These are phyloP conservation scores for Napeogenes inachia DNA, from an alignment of 2,888 invertebrate genomes.

Conservation along the genomic window DNA sequence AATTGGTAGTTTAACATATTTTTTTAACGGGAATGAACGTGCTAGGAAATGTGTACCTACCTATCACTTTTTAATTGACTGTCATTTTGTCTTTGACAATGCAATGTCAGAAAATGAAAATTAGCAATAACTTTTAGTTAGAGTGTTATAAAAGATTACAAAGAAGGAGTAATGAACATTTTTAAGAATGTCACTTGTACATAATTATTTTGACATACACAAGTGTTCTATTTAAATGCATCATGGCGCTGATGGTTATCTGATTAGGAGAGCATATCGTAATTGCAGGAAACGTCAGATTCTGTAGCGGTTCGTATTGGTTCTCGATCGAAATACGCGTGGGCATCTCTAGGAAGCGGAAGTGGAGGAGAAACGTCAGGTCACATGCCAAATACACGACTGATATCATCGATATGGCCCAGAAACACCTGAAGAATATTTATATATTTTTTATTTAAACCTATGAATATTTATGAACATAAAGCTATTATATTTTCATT, in stretches of 20 bases:
- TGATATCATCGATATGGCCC: constrained; percentile 58
- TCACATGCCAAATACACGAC: constrained; percentile 54
- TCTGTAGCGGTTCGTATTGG: constrained; percentile 61
- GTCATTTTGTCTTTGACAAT: no score
- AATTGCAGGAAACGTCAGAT: constrained; percentile 70
- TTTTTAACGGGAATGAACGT: no score
- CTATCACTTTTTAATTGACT: no score
- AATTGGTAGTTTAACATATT: no score
- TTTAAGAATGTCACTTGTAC: no score
- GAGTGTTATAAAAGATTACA: no score
- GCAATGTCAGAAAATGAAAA: no score
- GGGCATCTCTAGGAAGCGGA: constrained; percentile 73
- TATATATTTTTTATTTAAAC: no score
- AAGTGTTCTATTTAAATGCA: constrained; percentile 54
- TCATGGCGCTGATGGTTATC: constrained; percentile 52
- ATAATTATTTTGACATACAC: constrained; percentile 44
- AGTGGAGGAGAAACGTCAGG: constrained; percentile 64
- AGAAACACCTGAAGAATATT: constrained; percentile 59
- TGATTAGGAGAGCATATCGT: constrained; percentile 72
- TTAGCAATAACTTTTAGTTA: no score
- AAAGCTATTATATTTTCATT: neutral
- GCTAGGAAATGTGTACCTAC: no score
- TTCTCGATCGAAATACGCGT: constrained; percentile 77
- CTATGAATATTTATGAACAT: no score
- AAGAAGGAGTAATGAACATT: no score